Base-by-base conservation (phyloP, 2,888 invertebrate genomes). In the Salticus scenicus region DNA sequence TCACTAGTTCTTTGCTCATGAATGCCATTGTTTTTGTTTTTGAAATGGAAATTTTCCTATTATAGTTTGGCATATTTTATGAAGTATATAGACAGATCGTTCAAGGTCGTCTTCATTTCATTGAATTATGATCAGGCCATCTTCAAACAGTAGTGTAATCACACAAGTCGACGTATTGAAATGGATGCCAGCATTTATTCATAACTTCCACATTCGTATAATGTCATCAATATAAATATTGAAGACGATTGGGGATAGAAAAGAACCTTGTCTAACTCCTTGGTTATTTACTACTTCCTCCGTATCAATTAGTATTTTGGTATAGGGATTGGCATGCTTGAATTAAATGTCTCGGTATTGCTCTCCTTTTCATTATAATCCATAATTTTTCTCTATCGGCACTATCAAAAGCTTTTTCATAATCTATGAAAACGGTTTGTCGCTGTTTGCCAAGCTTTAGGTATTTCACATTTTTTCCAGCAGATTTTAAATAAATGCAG, bases 171-270 rank as follows among this genome's bases (percentile, higher is more conserved):
- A 51, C 51, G 17, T 5, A 51, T 14, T 51, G 8, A 51, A 20
- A 14, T 51, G 51, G 51, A 51, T 51, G 17, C 51, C 51, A 17
- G 51, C 5, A 20, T 51, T 51, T 20, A 51, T 14, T 51, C 8
- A 51, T 51, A 51, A 51, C 17, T 51, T 51, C 51, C 51, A n/a
- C 51, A 17, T 51, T 51, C 51, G 17, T 51, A 51, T 51, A 10
- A 51, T 51, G 51, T 20, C 51, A 17, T 51, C 51, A 51, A 51
- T 51, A 51, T 51, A 20, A 51, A 51, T 51, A 51, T 51, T 51
- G 51, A 51, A 51, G 51, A 51, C 5, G 51, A 17, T 51, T 51
- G 51, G 20, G 51, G 51, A n/a, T 51, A 37, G 37, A 37, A 4
- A 4, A 4, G 37, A 51, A 14, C 51, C 51, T 17, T 51, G 20